Conservation (phyloP, 2,797 vertebrate genomes). For the Diplodus sargus region DNA sequence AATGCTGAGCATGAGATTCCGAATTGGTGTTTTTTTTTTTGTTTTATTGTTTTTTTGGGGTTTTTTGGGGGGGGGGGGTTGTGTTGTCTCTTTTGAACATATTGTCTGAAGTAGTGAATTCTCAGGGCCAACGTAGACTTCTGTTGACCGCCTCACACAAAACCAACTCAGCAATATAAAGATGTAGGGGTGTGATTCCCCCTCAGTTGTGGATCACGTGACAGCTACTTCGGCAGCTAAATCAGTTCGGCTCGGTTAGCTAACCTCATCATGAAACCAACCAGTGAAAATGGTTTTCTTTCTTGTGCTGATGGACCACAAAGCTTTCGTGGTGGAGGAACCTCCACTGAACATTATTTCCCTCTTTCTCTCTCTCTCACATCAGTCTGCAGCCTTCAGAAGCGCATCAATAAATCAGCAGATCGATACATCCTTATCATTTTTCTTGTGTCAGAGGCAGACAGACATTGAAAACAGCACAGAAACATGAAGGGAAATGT, state of each 20-base stretch:
- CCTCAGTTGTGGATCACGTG: not conserved
- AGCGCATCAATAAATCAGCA: conserved; percentile 58
- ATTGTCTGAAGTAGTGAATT: not conserved
- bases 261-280: not conserved
- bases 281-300: not conserved
- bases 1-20: too few relatives aligned
- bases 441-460: conserved; percentile 15
- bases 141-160: not conserved
- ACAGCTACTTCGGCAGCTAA: not conserved
- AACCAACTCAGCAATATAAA: not conserved
- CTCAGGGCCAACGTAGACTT: not conserved
- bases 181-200: not conserved
- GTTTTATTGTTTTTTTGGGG: too few relatives aligned
- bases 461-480: conserved; percentile 5
- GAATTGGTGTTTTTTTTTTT: too few relatives aligned
- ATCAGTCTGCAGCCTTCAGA: conserved; percentile 20
- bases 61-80: too few relatives aligned
- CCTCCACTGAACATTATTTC: not conserved
- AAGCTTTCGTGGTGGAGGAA: not conserved
- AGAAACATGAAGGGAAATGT: conserved; percentile 38
- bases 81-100: too few relatives aligned
- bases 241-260: not conserved
- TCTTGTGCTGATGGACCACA: not conserved
- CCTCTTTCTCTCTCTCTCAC: not conserved
- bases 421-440: conserved; percentile 55